phyloP scores from a whole-genome alignment of 64 coral and sea anemone genomes.

The Cladopsammia gracilis region DNA sequence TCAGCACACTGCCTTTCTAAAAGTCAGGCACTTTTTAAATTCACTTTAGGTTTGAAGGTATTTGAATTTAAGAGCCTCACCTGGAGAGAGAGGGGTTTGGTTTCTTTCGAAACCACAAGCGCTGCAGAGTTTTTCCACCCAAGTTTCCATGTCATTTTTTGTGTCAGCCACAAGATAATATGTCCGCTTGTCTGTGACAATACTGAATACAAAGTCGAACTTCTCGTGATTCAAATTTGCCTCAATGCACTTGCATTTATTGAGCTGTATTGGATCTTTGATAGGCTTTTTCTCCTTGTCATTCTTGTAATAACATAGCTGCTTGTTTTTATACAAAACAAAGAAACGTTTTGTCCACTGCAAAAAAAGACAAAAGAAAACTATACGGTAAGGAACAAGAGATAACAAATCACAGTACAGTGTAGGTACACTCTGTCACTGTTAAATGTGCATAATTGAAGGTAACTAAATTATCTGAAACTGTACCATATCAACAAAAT shows the following conservation, averaged over 20 bases:
- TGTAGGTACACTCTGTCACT: too few species aligned
- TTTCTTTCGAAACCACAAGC: constrained; percentile 88
- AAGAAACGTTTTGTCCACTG: constrained; percentile 96
- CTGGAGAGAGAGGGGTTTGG: neutral
- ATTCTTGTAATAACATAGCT: constrained; percentile 85
- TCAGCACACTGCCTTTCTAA: too few species aligned
- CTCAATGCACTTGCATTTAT: constrained; percentile 71
- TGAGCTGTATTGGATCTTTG: constrained; percentile 82
- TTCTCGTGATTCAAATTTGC: constrained; percentile 78
- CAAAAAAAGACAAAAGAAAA: constrained; percentile 26
- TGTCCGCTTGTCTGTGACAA: constrained; percentile 72
- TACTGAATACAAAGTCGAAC: constrained; percentile 90
- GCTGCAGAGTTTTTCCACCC: constrained; percentile 85
- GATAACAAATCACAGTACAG: neutral
- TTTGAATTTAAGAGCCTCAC: neutral
- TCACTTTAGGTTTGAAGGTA: too few species aligned
- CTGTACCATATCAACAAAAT: too few species aligned
- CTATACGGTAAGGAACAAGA: neutral
- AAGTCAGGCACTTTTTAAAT: too few species aligned
- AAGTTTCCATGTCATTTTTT: constrained; percentile 78
- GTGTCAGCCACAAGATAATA: constrained; percentile 93
- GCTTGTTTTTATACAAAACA: constrained; percentile 80
- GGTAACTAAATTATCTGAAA: too few species aligned
- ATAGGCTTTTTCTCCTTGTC: constrained; percentile 81
- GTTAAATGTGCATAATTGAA: too few species aligned